Conservation (phyloP, 1,140 invertebrate species). For the Bombyx mori region DNA sequence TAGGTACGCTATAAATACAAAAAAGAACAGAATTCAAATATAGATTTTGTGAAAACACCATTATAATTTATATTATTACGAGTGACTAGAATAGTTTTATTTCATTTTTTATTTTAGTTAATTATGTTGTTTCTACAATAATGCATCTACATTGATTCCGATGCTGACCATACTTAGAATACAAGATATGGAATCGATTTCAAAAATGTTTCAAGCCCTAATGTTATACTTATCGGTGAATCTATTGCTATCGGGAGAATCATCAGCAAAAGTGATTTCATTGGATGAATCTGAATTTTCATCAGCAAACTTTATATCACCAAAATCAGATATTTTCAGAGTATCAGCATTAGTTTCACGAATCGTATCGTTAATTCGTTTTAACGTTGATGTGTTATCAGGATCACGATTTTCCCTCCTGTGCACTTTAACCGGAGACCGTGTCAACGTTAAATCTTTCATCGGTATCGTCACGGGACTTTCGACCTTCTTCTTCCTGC, state of each 20-base stretch:
- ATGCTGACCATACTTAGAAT: too few relatives aligned
- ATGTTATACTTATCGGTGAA: conserved; percentile 52
- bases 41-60: too few relatives aligned
- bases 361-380: conserved; percentile 43
- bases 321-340: conserved; percentile 47
- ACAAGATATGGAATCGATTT: not conserved
- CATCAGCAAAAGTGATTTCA: conserved; percentile 63
- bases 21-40: too few relatives aligned
- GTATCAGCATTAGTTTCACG: conserved; percentile 48
- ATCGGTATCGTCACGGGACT: conserved; percentile 51
- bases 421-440: conserved; percentile 49
- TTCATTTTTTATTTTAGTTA: too few relatives aligned
- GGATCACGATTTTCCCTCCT: conserved; percentile 44
- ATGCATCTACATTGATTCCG: too few relatives aligned
- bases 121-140: too few relatives aligned
- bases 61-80: too few relatives aligned
- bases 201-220: conserved; percentile 34
- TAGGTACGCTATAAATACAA: too few relatives aligned
- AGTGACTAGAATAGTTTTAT: too few relatives aligned
- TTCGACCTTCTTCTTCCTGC: conserved; percentile 46
- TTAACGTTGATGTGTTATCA: conserved; percentile 50
- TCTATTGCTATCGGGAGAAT: conserved; percentile 60
- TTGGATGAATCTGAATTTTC: conserved; percentile 65
- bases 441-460: conserved; percentile 52
- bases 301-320: conserved; percentile 64